Conservation (phyloP, 2,113 vertebrate species). For the Oceanites oceanicus region DNA sequence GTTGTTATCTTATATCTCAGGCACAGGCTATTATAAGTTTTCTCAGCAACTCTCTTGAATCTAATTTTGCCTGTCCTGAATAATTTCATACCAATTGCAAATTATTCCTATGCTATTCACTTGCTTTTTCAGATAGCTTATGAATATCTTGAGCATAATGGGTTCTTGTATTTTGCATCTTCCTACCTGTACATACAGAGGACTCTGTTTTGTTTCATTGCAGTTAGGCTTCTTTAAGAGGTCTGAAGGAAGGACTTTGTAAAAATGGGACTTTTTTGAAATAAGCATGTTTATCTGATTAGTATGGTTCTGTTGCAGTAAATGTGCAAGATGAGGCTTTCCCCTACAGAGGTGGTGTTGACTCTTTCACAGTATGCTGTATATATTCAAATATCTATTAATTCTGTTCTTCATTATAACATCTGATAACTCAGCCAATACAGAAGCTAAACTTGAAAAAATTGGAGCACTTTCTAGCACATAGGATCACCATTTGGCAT, state of each 20-base stretch:
- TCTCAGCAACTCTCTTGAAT: background rate
- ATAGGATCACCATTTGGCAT: background rate
- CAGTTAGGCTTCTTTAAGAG: background rate
- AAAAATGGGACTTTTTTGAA: background rate
- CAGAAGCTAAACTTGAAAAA: background rate
- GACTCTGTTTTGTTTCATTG: background rate
- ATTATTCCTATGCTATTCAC: background rate
- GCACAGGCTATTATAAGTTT: background rate
- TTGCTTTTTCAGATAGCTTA: background rate
- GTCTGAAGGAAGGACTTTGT: background rate
- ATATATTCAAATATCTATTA: background rate
- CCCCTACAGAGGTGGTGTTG: background rate
- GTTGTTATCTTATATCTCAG: background rate
- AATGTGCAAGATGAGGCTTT: background rate
- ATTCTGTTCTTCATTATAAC: background rate
- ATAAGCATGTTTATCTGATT: background rate
- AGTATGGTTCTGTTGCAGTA: background rate
- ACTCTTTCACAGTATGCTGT: background rate
- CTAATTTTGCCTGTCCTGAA: background rate
- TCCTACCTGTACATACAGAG: fast-evolving
- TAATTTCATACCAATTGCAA: background rate
- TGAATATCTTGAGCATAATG: background rate
- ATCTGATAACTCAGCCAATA: background rate
- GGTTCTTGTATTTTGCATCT: background rate
- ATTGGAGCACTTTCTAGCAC: background rate